These are phyloP conservation scores for Ophion ventricosus DNA, from an alignment of 2,888 invertebrate species.

Conservation along the genomic window DNA sequence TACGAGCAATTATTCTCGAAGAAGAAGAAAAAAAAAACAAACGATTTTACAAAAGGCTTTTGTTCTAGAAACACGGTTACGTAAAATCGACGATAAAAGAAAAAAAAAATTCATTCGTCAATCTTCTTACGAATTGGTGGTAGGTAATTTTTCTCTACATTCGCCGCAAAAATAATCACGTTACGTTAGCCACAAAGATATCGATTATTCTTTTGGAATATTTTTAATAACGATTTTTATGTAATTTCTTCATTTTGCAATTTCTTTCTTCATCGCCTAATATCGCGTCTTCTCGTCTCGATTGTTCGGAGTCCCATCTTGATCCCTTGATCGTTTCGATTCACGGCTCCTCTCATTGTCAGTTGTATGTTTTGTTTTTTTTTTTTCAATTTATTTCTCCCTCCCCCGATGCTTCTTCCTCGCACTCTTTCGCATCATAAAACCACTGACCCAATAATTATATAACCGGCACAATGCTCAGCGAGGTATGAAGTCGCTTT, in stretches of 20 bases:
- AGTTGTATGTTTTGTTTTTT: background rate
- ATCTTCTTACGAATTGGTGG: background rate
- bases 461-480: slow-evolving; percentile 63
- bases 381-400: slow-evolving; percentile 18
- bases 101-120: background rate
- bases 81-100: background rate
- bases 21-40: background rate
- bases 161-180: background rate
- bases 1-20: background rate
- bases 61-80: background rate
- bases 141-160: background rate
- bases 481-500: slow-evolving; percentile 64
- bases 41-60: background rate
- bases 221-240: background rate
- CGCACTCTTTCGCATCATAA: slow-evolving; percentile 59
- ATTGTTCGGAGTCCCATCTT: background rate
- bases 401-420: slow-evolving; percentile 12
- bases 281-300: background rate
- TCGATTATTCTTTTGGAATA: background rate
- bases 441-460: slow-evolving; percentile 66
- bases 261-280: background rate
- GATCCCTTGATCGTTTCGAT: slow-evolving; percentile 1
- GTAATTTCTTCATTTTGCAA: background rate
- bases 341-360: background rate
- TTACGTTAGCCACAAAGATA: background rate